Percentiles rank a stretch among this genome's conserved stretches.
Conservation (phyloP, 2,888 invertebrate species). For the Leptinotarsa haldemani region DNA sequence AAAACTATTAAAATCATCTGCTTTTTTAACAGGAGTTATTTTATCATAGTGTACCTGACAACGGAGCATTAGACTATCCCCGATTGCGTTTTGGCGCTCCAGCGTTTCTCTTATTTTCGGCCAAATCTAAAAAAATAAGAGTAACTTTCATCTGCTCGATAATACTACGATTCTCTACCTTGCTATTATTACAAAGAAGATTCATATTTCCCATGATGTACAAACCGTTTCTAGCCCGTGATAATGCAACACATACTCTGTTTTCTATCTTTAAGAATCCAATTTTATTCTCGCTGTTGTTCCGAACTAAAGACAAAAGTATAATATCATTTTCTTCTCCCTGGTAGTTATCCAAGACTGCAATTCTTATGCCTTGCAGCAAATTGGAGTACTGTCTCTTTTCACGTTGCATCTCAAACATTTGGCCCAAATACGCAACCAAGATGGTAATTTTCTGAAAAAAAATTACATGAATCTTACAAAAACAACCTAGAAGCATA, state of each 20-base stretch:
- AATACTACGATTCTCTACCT: slow-evolving; percentile 47
- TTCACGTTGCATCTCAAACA: slow-evolving; percentile 70
- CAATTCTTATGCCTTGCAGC: slow-evolving; percentile 72
- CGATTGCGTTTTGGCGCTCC: slow-evolving; percentile 68
- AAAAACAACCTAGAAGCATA: too few species aligned
- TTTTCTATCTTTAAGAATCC: slow-evolving; percentile 79
- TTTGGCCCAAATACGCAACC: slow-evolving; percentile 79
- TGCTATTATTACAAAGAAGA: slow-evolving; percentile 68
- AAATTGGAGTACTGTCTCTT: slow-evolving; percentile 67
- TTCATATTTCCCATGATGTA: slow-evolving; percentile 82
- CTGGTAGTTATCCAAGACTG: slow-evolving; percentile 83
- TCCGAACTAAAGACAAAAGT: slow-evolving; percentile 82
- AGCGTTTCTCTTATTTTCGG: slow-evolving; percentile 68
- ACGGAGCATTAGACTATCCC: slow-evolving; percentile 66
- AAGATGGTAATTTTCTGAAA: slow-evolving; percentile 77
- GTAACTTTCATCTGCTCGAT: slow-evolving; percentile 11
- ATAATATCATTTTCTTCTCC: slow-evolving; percentile 85
- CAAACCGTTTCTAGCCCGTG: slow-evolving; percentile 77
- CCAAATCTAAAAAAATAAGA: slow-evolving; percentile 67
- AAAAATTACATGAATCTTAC: too few species aligned
- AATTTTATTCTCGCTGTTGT: slow-evolving; percentile 74
- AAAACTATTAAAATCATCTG: slow-evolving; percentile 66
- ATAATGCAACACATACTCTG: slow-evolving; percentile 82
- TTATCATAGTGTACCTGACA: slow-evolving; percentile 69
- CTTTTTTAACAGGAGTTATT: slow-evolving; percentile 40